Percentiles rank a stretch among this genome's conserved stretches.
These are phyloP conservation scores for Papilio aristodemus DNA, from an alignment of 1,140 invertebrate genomes.

Conservation along the genomic window DNA sequence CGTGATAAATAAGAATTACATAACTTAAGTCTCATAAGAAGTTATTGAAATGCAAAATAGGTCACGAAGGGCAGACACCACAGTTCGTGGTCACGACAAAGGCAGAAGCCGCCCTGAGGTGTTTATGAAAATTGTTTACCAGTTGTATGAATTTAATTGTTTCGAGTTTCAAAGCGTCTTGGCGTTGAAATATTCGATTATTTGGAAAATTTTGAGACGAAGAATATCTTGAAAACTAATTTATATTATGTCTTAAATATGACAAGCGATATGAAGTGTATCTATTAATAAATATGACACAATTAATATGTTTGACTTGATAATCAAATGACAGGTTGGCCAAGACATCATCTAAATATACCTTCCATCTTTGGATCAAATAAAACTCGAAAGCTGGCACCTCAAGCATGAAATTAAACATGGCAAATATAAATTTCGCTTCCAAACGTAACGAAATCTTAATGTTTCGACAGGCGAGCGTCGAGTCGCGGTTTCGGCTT, in stretches of 20 bases:
- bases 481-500: conserved; percentile 12
- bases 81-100: not conserved
- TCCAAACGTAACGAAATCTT: conserved; percentile 13
- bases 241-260: too few species aligned
- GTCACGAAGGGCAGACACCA: not conserved
- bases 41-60: not conserved
- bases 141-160: not conserved
- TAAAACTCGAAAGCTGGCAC: not conserved
- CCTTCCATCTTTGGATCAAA: not conserved
- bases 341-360: not conserved
- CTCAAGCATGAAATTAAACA: conserved; percentile 5
- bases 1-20: not conserved
- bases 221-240: too few species aligned
- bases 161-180: not conserved
- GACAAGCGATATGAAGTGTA: too few species aligned
- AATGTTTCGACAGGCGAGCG: conserved; percentile 18
- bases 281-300: too few species aligned
- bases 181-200: not conserved
- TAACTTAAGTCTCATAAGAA: not conserved
- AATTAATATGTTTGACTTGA: too few species aligned
- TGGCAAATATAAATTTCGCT: conserved; percentile 2
- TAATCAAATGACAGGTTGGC: not conserved
- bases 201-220: too few species aligned
- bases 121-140: conserved; percentile 9
- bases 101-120: not conserved